Base-by-base conservation (phyloP, 1,140 invertebrate genomes). In the Oreohelix idahoensis region DNA sequence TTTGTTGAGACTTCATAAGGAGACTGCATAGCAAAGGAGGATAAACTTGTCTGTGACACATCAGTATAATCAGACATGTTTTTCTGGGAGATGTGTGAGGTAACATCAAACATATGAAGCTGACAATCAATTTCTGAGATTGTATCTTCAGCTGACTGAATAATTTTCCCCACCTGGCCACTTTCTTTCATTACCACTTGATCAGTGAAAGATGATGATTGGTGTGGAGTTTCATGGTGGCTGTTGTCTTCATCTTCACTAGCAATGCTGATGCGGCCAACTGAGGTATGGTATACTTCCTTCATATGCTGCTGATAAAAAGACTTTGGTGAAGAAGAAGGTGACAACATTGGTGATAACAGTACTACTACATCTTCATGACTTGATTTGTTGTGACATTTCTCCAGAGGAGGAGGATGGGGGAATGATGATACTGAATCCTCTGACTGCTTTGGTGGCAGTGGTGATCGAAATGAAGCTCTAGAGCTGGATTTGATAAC, bases 271-370 rank as follows among this genome's bases (percentile, higher is more conserved):
- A 89, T 88, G 23, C 86, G 74, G 0, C 88, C 89, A 36, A 85
- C 87, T 17, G 87, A 85, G 23, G 88, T 89, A 39, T 84, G 84
- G 63, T 85, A 89, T n/a, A 89, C 84, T 74, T 90, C 89, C 45
- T 86, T 87, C 66, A 74, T 83, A 45, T 78, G 75, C 23, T 63
- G 71, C 36, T n/a, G n/a, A n/a, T n/a, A n/a, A n/a, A n/a, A n/a
- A n/a, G n/a, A n/a, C n/a, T n/a, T n/a, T n/a, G n/a, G 23, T 66
- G 23, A 66, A 26, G 32, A 26, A 8, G 10, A 5, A 26, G 63
- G 10, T 66, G 63, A 35, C 26, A 66, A 35, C n/a, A n/a, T n/a
- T n/a, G n/a, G n/a, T n/a, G n/a, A n/a, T n/a, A n/a, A n/a, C 17
- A 17, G 45, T 17, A 17, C 8, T 49, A 49, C 45, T 17, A 26